Percentiles rank a stretch among this genome's conserved stretches.
These are phyloP conservation scores for Trachelus troglodyta DNA, from an alignment of 2,888 invertebrate genomes.

Conservation along the genomic window DNA sequence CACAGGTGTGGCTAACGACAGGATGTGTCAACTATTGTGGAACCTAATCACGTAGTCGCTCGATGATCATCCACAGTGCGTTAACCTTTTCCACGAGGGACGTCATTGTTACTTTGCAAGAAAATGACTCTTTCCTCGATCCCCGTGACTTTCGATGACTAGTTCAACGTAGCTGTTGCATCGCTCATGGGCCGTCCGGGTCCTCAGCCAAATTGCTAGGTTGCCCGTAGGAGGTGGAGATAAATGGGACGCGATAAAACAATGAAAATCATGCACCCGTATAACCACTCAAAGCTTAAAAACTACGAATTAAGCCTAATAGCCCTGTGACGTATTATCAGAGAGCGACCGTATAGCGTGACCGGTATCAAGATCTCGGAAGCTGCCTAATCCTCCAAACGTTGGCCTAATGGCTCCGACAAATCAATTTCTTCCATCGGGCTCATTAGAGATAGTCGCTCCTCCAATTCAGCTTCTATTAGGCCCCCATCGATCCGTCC, in stretches of 20 bases:
- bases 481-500: not conserved
- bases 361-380: conserved; percentile 7
- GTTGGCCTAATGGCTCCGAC: conserved; percentile 28
- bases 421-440: conserved; percentile 27
- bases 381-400: conserved; percentile 14
- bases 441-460: conserved; percentile 2
- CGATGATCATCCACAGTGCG: conserved; percentile 41
- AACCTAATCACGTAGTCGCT: conserved; percentile 50
- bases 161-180: not conserved
- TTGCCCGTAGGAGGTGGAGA: not conserved
- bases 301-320: not conserved
- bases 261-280: conserved; percentile 15
- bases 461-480: not conserved
- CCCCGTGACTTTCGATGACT: not conserved
- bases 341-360: not conserved
- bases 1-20: conserved; percentile 52
- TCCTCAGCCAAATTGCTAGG: not conserved
- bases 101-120: conserved; percentile 1
- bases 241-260: conserved; percentile 25
- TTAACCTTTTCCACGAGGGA: conserved; percentile 21
- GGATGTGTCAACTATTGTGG: conserved; percentile 53
- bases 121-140: conserved; percentile 20
- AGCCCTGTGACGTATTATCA: not conserved
- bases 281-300: not conserved
- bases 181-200: not conserved